Conservation (phyloP, 2,888 invertebrate genomes). For the Psylliodes chrysocephalus region DNA sequence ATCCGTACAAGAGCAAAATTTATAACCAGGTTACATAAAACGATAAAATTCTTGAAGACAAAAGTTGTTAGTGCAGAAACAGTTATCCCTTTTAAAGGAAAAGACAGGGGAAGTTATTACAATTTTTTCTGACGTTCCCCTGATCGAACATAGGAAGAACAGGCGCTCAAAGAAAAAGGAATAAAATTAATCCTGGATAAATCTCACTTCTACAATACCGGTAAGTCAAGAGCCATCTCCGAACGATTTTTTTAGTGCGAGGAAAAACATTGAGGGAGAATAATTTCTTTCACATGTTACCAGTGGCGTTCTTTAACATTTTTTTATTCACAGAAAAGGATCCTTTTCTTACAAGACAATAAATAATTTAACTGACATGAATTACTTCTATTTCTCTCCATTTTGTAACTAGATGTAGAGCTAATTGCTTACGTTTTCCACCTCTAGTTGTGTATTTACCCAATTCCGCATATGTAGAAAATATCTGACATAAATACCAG, state of each 20-base stretch:
- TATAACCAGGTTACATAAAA: conserved; percentile 9
- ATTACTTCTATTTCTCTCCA: no score
- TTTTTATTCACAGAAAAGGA: no score
- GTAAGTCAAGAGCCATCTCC: conserved; percentile 24
- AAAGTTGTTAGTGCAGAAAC: conserved; percentile 23
- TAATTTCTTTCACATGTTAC: conserved; percentile 50
- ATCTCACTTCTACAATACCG: conserved; percentile 23
- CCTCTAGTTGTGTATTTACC: no score
- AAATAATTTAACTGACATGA: no score
- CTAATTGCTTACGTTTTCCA: no score
- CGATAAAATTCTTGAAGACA: conserved; percentile 19
- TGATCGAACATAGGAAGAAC: conserved; percentile 12
- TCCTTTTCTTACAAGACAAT: no score
- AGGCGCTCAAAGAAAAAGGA: conserved; percentile 14
- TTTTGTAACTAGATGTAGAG: no score
- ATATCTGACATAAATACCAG: no score
- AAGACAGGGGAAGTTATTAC: conserved; percentile 19
- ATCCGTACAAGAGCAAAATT: conserved; percentile 3
- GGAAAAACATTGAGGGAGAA: conserved; percentile 46
- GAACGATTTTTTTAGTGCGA: conserved; percentile 37
- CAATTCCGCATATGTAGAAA: no score
- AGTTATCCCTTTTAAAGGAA: conserved; percentile 19
- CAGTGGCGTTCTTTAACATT: background rate
- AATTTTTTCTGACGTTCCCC: conserved; percentile 20
- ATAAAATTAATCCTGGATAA: conserved; percentile 25